Conservation (phyloP, 2,888 invertebrate genomes). For the Eupithecia dodoneata region DNA sequence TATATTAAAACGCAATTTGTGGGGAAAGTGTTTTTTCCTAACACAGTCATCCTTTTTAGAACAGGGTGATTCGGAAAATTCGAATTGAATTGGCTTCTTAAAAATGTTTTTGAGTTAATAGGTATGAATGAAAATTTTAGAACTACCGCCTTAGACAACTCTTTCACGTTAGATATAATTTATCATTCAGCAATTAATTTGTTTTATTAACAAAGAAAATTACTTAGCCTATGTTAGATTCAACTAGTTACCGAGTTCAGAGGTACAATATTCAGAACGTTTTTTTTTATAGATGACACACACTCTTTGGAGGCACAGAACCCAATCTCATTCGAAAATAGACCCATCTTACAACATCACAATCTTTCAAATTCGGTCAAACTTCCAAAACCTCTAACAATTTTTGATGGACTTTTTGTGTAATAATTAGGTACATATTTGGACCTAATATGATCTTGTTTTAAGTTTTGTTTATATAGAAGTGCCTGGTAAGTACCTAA, state of each 20-base stretch:
- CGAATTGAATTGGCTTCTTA: neutral
- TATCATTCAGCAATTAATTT: too few relatives aligned
- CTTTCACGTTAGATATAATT: neutral
- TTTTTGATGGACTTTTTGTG: too few relatives aligned
- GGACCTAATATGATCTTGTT: neutral
- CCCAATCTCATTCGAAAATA: too few relatives aligned
- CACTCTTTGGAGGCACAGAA: too few relatives aligned
- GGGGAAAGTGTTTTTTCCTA: constrained; percentile 5
- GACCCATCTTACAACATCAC: too few relatives aligned
- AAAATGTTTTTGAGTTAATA: neutral
- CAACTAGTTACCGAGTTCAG: too few relatives aligned
- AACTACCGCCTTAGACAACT: neutral
- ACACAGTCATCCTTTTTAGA: neutral
- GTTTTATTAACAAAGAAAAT: too few relatives aligned
- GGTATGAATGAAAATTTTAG: neutral
- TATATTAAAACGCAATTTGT: constrained; percentile 30
- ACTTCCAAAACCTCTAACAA: neutral
- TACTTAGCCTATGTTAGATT: too few relatives aligned
- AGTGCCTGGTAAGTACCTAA: neutral
- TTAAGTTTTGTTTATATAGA: neutral
- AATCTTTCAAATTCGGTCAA: neutral
- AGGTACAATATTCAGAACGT: too few relatives aligned
- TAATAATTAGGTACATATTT: too few relatives aligned
- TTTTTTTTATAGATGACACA: too few relatives aligned
- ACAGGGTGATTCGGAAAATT: neutral